These are phyloP conservation scores for Macrophya alboannulata DNA, from an alignment of 2,888 invertebrate genomes.

Conservation along the genomic window DNA sequence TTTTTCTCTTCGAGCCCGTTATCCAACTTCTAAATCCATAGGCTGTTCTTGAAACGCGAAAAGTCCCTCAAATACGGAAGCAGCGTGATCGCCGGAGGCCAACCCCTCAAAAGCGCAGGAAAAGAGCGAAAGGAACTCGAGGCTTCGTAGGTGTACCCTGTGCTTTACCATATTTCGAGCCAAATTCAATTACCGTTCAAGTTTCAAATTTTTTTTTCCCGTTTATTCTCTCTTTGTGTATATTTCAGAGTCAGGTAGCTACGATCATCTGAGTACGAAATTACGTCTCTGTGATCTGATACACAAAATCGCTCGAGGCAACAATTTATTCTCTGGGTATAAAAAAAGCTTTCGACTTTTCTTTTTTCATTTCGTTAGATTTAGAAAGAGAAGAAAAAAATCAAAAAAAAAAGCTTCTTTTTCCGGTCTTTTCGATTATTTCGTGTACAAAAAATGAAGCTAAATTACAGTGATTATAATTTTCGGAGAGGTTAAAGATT, in stretches of 20 bases:
- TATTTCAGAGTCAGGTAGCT: neutral
- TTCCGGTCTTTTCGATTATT: neutral
- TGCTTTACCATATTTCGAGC: neutral
- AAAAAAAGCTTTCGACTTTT: neutral
- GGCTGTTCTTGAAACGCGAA: neutral
- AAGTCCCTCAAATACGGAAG: conserved; percentile 18
- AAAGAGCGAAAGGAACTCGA: neutral
- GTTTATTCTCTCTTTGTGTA: neutral
- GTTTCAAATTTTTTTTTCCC: conserved; percentile 7
- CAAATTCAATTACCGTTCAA: conserved; percentile 8
- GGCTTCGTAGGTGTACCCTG: neutral
- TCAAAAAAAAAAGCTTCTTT: neutral
- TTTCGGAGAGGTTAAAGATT: neutral
- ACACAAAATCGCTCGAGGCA: neutral
- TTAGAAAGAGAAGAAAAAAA: too few species aligned
- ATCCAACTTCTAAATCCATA: neutral
- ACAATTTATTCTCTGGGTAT: neutral
- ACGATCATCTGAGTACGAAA: neutral
- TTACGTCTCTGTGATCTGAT: neutral
- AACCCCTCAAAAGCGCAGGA: neutral
- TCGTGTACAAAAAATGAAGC: neutral
- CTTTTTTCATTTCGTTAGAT: neutral
- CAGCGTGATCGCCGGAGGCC: neutral
- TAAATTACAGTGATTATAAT: neutral
- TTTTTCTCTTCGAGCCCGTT: neutral